Conservation (phyloP, 2,797 vertebrate genomes). For the Salmo trutta region DNA sequence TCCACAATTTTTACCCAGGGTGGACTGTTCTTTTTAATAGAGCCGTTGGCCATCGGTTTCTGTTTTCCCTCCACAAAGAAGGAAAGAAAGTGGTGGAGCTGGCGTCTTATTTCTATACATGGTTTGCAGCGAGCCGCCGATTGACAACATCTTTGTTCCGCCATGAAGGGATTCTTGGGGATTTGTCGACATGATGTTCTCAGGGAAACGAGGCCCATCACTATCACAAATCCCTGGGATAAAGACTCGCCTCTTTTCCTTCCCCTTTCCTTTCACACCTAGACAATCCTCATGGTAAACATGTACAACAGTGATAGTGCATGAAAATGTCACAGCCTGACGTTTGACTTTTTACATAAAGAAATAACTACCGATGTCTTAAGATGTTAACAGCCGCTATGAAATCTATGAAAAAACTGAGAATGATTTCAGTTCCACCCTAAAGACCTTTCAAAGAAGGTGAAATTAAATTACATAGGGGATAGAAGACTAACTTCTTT, state of each 20-base stretch:
- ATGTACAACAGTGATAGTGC: constrained; percentile 7
- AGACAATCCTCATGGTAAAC: constrained; percentile 42
- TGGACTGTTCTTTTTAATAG: constrained; percentile 63
- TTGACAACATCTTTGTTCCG: constrained; percentile 63
- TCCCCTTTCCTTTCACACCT: constrained; percentile 24
- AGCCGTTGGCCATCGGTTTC: constrained; percentile 53
- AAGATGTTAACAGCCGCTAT: not conserved
- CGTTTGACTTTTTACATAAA: constrained; percentile 45
- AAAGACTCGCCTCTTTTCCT: constrained; percentile 37
- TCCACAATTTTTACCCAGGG: constrained; percentile 46
- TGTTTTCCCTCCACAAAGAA: constrained; percentile 65
- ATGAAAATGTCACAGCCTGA: constrained; percentile 39
- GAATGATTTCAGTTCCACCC: constrained; percentile 3
- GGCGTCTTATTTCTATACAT: constrained; percentile 42
- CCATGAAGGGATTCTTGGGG: constrained; percentile 54
- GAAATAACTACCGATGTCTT: constrained; percentile 35
- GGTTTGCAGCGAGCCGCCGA: constrained; percentile 49
- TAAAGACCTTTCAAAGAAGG: constrained; percentile 37
- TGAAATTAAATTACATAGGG: constrained; percentile 21
- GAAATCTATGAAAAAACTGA: constrained; percentile 14
- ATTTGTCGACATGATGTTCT: constrained; percentile 55
- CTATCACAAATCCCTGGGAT: constrained; percentile 51
- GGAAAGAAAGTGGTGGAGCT: constrained; percentile 47
- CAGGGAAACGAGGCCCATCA: constrained; percentile 45
- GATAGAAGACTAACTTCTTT: constrained; percentile 31